Conservation (phyloP, 2,113 vertebrate species). For the Eretmochelys imbricata region DNA sequence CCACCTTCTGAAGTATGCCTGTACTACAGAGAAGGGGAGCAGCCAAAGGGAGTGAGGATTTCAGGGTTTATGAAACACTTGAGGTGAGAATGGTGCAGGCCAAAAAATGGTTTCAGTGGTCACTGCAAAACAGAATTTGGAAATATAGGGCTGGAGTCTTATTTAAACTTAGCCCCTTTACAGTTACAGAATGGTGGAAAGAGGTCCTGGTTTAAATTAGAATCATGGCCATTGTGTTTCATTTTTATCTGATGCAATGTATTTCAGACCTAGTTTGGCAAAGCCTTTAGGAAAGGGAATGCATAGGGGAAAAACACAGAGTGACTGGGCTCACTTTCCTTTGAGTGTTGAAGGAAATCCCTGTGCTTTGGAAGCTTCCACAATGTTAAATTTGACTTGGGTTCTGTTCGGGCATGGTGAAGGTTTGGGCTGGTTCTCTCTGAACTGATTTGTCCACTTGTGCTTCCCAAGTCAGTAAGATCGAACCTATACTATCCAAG, state of each 20-base stretch:
- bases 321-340: neutral
- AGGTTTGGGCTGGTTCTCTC: neutral
- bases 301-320: neutral
- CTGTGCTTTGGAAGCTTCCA: neutral
- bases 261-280: neutral
- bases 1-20: neutral
- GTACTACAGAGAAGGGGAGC: too few relatives aligned
- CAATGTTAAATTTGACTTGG: neutral
- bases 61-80: too few relatives aligned
- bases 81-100: too few relatives aligned
- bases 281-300: neutral
- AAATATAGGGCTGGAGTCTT: too few relatives aligned
- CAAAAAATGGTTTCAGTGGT: too few relatives aligned
- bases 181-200: neutral
- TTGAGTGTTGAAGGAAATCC: neutral
- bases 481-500: neutral
- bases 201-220: neutral
- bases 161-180: too few relatives aligned
- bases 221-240: neutral
- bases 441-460: rapidly evolving
- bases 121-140: too few relatives aligned
- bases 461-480: neutral
- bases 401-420: neutral
- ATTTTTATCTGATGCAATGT: neutral
- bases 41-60: too few relatives aligned